Percentiles rank a stretch among this genome's conserved stretches.
Evolutionary conservation across 2,888 invertebrate species (phyloP).

Genomic region (Byasa hedistus): DNA sequence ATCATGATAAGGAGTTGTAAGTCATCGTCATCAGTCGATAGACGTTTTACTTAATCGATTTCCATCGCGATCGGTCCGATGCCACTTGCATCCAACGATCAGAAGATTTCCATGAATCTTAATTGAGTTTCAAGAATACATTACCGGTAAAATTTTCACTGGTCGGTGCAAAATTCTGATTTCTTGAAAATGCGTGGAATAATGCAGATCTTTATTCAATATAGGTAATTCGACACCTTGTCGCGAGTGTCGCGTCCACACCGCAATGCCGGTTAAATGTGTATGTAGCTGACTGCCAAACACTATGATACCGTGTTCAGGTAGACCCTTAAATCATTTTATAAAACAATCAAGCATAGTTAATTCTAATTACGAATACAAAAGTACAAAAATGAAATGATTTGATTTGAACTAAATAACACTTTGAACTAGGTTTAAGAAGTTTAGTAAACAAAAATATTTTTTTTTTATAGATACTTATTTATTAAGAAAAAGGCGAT

Average conservation of each 20-base stretch:
- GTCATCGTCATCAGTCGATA: too few species aligned
- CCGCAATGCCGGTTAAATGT: constrained; percentile 92
- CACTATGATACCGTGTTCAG: constrained; percentile 90
- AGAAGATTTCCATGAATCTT: too few species aligned
- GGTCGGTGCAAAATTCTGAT: constrained; percentile 90
- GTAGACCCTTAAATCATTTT: constrained; percentile 82
- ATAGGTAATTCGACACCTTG: constrained; percentile 89
- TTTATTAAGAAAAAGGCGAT: too few species aligned
- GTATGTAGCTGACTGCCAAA: constrained; percentile 99
- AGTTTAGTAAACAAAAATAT: too few species aligned
- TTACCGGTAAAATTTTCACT: constrained; percentile 90
- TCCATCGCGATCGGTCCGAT: too few species aligned
- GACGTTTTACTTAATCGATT: too few species aligned
- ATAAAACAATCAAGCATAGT: neutral
- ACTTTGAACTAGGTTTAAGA: too few species aligned
- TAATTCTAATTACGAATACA: neutral
- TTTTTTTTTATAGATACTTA: too few species aligned
- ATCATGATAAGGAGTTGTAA: too few species aligned
- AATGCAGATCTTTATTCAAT: constrained; percentile 96
- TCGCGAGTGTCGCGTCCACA: constrained; percentile 92
- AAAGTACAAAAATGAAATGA: too few species aligned
- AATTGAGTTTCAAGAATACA: neutral
- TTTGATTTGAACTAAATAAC: too few species aligned
- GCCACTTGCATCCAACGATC: too few species aligned
- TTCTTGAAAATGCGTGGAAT: constrained; percentile 98